These are phyloP conservation scores for Burhinus bistriatus DNA, from an alignment of 2,113 vertebrate species.

Conservation along the genomic window DNA sequence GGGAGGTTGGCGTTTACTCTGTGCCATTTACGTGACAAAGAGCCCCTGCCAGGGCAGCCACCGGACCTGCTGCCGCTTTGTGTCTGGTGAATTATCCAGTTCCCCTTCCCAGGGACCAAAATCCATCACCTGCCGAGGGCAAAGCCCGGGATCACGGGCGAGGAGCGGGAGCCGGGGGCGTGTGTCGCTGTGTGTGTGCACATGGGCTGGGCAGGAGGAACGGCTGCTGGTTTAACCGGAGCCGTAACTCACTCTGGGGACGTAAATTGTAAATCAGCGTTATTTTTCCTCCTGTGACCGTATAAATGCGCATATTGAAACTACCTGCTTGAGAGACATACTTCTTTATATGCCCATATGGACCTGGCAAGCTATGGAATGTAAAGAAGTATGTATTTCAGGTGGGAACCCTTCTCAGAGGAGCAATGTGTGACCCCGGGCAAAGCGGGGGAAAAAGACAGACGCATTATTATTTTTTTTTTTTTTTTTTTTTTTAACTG, in stretches of 20 bases:
- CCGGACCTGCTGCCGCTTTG: not conserved
- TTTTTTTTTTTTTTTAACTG: constrained; percentile 1
- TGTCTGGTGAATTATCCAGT: not conserved
- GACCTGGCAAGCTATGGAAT: constrained; percentile 98
- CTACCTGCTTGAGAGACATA: constrained; percentile 95
- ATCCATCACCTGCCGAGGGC: not conserved
- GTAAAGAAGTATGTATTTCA: constrained; percentile 99
- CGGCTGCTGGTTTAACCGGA: constrained; percentile 16
- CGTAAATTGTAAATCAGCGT: constrained; percentile 61
- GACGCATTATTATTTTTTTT: not conserved
- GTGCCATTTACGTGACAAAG: not conserved
- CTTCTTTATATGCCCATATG: constrained; percentile 99
- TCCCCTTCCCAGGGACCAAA: not conserved
- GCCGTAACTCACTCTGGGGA: constrained; percentile 42
- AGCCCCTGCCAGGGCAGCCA: not conserved
- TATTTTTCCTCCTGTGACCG: constrained; percentile 62
- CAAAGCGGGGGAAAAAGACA: constrained; percentile 30
- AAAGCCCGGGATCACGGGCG: not conserved
- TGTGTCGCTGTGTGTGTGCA: not conserved
- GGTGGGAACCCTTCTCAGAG: constrained; percentile 78
- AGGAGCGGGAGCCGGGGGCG: not conserved
- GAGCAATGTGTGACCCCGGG: constrained; percentile 31
- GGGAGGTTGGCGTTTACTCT: not conserved
- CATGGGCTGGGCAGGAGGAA: constrained; percentile 49
- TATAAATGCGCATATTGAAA: constrained; percentile 67